Evolutionary conservation across 2,797 vertebrate genomes (phyloP), one percentile per base, ranked within the genome.

Genomic region (Chaetodon trifasciatus): DNA sequence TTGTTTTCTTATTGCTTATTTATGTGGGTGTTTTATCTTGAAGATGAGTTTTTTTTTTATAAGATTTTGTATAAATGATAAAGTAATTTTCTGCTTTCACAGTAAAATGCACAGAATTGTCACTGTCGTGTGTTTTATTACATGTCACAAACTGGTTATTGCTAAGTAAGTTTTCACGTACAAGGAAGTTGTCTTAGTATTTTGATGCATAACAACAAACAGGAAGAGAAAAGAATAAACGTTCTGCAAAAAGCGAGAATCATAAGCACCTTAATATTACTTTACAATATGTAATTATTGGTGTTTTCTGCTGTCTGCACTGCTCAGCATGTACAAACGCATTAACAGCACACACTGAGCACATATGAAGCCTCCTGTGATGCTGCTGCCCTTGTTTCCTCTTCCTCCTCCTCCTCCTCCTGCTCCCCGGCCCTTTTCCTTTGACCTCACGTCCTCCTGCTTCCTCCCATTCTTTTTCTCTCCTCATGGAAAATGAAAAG

Each of bases 401-500:
- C 58, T 50, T 21, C 32, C 57, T 21, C 28, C 55, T 16, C 23
- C 23, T 62, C 6, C 47, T 46, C 70, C n/a, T 55, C 60, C 67
- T 15, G 70, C 62, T 88, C 88, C 88, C 88, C 44, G 0, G 66
- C 70, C 72, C 24, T 39, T 64, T 85, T 84, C 86, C 84, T 76
- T 8, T 68, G 23, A 46, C 76, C 76, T 55, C 28, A 12, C 17
- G 57, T 49, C 69, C 32, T 57, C 55, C 63, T 12, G 73, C 60
- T 91, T 91, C 90, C 90, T 81, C 37, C 44, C 67, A 83, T 91
- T 91, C 79, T 91, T 68, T 16, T 23, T 5, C 4, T 32, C 28
- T 40, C 63, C 7, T 1, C 13, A 0, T 2, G 47, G 46, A 40
- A 64, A 70, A 55, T 15, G 21, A 74, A 80, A 83, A 77, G 53